phyloP scores from a whole-genome alignment of 1,140 invertebrate species.

The Elymnias hypermnestra region DNA sequence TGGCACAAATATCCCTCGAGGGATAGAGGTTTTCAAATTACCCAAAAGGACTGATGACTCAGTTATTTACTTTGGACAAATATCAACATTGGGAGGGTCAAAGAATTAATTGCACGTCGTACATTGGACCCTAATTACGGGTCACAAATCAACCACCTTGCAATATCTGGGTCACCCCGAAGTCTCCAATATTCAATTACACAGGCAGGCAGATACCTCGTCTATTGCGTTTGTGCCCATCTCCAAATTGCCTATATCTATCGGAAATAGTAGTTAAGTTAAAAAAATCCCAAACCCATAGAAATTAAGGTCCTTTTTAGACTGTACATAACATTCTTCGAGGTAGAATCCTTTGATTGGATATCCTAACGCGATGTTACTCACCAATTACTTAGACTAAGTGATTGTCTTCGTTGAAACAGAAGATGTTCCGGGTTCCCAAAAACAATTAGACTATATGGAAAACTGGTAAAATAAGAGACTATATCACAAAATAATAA shows the following conservation, averaged over 20 bases:
- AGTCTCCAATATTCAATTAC: conserved; percentile 58
- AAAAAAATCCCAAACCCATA: not conserved
- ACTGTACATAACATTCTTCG: conserved; percentile 7
- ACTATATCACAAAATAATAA: too few species aligned
- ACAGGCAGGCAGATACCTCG: conserved; percentile 50
- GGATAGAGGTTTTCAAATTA: not conserved
- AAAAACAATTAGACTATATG: too few species aligned
- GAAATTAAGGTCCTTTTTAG: conserved; percentile 1
- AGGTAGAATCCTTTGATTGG: conserved; percentile 48
- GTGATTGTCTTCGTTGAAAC: conserved; percentile 50
- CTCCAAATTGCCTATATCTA: conserved; percentile 45
- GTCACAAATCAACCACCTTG: conserved; percentile 21
- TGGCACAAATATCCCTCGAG: not conserved
- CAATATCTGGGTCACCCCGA: conserved; percentile 50
- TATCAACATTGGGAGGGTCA: conserved; percentile 15
- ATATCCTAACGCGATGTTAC: conserved; percentile 42
- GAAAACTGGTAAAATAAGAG: too few species aligned
- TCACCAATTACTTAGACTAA: conserved; percentile 61
- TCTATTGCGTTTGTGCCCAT: conserved; percentile 41
- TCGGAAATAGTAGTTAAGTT: not conserved
- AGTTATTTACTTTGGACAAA: conserved; percentile 11
- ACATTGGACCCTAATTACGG: conserved; percentile 25
- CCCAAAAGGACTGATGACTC: not conserved
- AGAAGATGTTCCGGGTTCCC: too few species aligned
- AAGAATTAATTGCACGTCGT: conserved; percentile 12